Conservation (phyloP, 2,888 invertebrate species). For the Callyntrura guangdongensis region DNA sequence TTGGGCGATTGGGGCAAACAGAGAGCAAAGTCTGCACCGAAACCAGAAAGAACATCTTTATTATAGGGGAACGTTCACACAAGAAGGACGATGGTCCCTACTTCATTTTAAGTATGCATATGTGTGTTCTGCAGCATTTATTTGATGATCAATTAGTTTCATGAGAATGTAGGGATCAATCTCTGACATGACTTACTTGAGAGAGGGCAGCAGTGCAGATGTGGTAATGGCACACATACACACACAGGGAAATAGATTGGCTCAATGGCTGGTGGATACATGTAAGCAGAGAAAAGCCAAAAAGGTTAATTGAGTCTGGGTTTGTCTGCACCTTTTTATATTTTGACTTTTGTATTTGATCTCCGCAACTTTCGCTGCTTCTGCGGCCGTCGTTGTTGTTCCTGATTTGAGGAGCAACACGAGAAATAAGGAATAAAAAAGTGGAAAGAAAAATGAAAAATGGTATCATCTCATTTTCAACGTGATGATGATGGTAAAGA, state of each 20-base stretch:
- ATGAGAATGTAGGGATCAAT: not conserved
- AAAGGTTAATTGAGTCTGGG: constrained; percentile 78
- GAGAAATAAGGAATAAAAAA: not conserved
- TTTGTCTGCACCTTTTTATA: constrained; percentile 66
- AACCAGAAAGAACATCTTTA: not conserved
- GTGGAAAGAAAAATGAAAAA: constrained; percentile 23
- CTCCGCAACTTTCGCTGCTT: not conserved
- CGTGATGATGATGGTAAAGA: not conserved
- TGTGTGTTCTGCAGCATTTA: too few species aligned
- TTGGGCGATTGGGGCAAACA: constrained; percentile 38
- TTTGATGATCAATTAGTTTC: too few species aligned
- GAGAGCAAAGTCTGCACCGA: constrained; percentile 1
- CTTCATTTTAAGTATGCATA: too few species aligned
- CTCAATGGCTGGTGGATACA: not conserved
- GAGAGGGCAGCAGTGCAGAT: not conserved
- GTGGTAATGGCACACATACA: constrained; percentile 21
- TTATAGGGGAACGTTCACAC: too few species aligned
- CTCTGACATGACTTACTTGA: not conserved
- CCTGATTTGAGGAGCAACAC: constrained; percentile 1
- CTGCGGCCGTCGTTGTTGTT: too few species aligned
- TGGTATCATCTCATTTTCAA: constrained; percentile 49
- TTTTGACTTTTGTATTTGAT: not conserved
- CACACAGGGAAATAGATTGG: too few species aligned
- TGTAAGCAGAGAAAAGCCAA: not conserved
- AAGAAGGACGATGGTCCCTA: too few species aligned